Conservation (phyloP, 2,113 vertebrate genomes). For the Tricholaema leucomelas region DNA sequence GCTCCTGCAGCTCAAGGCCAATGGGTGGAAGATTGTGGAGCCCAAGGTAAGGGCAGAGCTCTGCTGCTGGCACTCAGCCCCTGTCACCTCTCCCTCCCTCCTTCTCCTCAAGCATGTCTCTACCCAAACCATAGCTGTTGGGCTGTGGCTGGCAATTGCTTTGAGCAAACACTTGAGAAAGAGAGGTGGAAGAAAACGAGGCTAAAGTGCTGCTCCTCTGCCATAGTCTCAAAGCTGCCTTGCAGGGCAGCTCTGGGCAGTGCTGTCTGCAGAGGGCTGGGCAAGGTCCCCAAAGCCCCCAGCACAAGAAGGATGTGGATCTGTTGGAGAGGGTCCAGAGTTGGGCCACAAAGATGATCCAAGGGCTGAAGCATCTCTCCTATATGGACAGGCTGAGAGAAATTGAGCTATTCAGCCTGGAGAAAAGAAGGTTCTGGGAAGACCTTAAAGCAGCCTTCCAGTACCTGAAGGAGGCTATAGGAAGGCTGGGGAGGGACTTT, state of each 20-base stretch:
- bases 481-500: no score
- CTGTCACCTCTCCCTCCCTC: neutral
- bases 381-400: no score
- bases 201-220: neutral
- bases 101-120: neutral
- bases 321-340: no score
- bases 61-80: accelerated
- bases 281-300: neutral
- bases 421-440: no score
- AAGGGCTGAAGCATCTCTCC: no score
- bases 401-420: no score
- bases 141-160: neutral
- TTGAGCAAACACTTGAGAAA: neutral
- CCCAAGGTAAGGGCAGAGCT: constrained; percentile 84
- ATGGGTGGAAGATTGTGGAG: constrained; percentile 93
- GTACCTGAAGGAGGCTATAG: no score
- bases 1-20: constrained; percentile 94
- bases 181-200: neutral
- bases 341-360: no score
- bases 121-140: accelerated
- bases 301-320: no score
- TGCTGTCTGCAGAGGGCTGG: neutral
- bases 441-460: no score
- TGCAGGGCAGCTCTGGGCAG: neutral
- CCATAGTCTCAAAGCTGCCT: accelerated